Percentiles rank a stretch among this genome's conserved stretches.
These are phyloP conservation scores for Chrysina gloriosa DNA, from an alignment of 2,888 invertebrate species.

Conservation along the genomic window DNA sequence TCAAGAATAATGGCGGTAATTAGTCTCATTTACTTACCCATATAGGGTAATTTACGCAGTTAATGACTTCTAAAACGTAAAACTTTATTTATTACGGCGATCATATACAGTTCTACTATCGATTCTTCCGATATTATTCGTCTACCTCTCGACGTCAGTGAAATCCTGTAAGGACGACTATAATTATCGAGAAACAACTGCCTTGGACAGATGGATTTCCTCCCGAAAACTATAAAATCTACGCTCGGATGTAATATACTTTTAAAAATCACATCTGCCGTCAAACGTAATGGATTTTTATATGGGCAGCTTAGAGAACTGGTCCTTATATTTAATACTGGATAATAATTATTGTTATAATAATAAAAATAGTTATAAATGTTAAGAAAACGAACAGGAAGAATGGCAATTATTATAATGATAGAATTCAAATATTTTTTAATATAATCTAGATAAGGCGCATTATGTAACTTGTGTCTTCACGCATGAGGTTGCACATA, in stretches of 20 bases:
- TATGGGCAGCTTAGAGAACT: conserved; percentile 7
- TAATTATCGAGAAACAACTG: conserved; percentile 44
- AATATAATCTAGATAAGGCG: not conserved
- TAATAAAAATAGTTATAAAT: not conserved
- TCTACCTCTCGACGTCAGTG: too few species aligned
- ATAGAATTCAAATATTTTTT: not conserved
- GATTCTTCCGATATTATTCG: too few species aligned
- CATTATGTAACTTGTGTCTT: not conserved
- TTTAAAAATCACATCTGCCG: conserved; percentile 46
- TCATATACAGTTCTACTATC: too few species aligned
- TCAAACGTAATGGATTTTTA: conserved; percentile 40
- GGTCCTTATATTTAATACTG: too few species aligned
- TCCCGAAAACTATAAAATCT: conserved; percentile 44
- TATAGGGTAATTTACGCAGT: too few species aligned
- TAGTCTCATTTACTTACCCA: too few species aligned
- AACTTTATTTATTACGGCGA: too few species aligned
- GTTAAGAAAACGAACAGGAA: not conserved
- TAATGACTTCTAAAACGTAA: too few species aligned
- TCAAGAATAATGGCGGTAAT: too few species aligned
- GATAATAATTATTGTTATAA: too few species aligned
- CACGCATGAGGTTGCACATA: not conserved
- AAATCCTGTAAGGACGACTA: conserved; percentile 28
- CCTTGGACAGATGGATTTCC: conserved; percentile 45
- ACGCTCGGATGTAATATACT: conserved; percentile 41
- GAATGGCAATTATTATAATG: too few species aligned